Evolutionary conservation across 2,797 vertebrate species (phyloP).

Genomic region (Eupleurogrammus muticus): DNA sequence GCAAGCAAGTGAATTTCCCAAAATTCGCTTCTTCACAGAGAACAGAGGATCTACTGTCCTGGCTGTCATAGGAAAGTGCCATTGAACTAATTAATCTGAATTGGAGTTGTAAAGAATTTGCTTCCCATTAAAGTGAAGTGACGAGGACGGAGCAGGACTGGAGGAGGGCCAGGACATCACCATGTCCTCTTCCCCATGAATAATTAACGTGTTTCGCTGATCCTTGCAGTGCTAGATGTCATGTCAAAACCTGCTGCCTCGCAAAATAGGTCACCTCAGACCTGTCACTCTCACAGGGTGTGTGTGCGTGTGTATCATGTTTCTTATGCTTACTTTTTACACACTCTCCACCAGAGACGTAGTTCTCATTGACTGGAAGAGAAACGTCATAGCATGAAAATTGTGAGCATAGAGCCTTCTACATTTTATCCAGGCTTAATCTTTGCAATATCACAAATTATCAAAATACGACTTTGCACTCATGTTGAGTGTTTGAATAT

Average conservation of each 20-base stretch:
- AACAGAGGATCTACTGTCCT: background rate
- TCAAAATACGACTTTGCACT: background rate
- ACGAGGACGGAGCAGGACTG: background rate
- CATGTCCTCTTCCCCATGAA: constrained; percentile 23
- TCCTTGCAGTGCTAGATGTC: constrained; percentile 44
- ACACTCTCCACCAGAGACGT: constrained; percentile 52
- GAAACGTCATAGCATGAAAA: constrained; percentile 5
- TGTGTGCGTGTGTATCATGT: constrained; percentile 30
- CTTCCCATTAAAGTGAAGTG: background rate
- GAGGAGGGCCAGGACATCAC: constrained; percentile 19
- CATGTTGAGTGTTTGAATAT: background rate
- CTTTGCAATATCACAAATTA: background rate
- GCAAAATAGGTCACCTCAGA: constrained; percentile 30
- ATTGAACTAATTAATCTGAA: background rate
- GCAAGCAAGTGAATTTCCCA: background rate
- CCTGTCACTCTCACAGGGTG: constrained; percentile 13
- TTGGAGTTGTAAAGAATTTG: background rate
- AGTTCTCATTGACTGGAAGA: constrained; percentile 71
- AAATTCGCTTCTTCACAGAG: background rate
- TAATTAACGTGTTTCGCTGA: constrained; percentile 39
- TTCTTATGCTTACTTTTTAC: constrained; percentile 71
- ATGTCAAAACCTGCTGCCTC: constrained; percentile 40
- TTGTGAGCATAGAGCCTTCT: too few relatives aligned
- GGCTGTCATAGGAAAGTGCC: background rate
- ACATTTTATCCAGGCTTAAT: background rate